Conservation (phyloP, 2,797 vertebrate species). For the Hemitrygon akajei region DNA sequence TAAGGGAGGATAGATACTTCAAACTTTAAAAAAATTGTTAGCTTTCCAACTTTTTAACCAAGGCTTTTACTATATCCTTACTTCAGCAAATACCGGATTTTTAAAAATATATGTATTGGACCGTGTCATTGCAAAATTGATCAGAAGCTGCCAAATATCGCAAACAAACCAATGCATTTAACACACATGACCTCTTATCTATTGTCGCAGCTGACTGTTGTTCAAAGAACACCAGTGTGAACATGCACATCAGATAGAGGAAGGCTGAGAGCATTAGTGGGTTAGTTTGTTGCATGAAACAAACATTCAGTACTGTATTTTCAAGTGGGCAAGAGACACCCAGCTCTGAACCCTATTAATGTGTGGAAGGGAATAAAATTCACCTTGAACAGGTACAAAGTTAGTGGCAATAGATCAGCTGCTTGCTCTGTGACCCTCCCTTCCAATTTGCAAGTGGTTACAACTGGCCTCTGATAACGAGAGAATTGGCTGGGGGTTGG, state of each 20-base stretch:
- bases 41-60: constrained; percentile 11
- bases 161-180: neutral
- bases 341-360: neutral
- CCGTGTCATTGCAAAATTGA: neutral
- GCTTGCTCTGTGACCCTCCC: neutral
- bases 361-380: neutral
- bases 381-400: neutral
- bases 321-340: neutral
- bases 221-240: neutral
- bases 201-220: neutral
- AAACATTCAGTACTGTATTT: neutral
- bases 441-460: constrained; percentile 23
- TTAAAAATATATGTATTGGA: neutral
- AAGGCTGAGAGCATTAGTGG: neutral
- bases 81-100: neutral
- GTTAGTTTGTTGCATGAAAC: neutral
- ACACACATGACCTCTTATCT: too few species aligned
- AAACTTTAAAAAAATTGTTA: neutral
- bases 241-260: neutral
- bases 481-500: neutral
- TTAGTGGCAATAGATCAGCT: neutral
- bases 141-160: too few species aligned
- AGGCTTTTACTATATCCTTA: constrained; percentile 8
- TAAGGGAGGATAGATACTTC: neutral
- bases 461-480: neutral